Evolutionary conservation across 2,113 vertebrate genomes (phyloP), one percentile per base, ranked within the genome.

Genomic region (Toxotes chatareus): DNA sequence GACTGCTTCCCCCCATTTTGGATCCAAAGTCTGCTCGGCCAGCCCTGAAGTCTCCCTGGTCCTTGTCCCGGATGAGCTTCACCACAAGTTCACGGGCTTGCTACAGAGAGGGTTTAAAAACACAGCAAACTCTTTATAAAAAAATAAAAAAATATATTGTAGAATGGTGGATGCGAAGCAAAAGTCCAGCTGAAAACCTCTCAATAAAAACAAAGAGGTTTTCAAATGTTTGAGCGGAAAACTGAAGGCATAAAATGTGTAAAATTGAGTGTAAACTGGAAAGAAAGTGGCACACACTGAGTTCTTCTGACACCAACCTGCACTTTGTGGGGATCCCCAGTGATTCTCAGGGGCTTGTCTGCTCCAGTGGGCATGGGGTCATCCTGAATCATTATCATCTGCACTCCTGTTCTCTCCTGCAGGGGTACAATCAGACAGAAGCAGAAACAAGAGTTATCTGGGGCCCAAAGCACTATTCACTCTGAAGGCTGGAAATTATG

Each of bases 341-440:
- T 97, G 94, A 99, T 99, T 87, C 98, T 97, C 83, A 99, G 96
- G 79, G 98, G 98, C 93, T 99, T 99, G 93, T 99, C 98, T 65
- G 98, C 97, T 89, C 98, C 98, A 1, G 98, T 99, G 21, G 98
- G 98, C 93, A 99, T 93, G 0, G 98, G 98, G 80, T 98, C 98
- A 2, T 99, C 97, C 93, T 99, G 98, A 93, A 99, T 99, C 98
- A 99, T 99, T 53, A 99, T 97, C 98, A 99, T 99, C 92, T 99
- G 98, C 92, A 99, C 98, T 62, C 98, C 98, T 7, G 98, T 98
- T 92, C 97, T 96, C 93, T 99, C 98, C 98, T 99, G 94, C 66
- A 86, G 82, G 17, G 46, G 36, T 9, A 63, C 31, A 84, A 81
- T 53, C 61, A 83, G 13, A 88, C 49, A 27, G 17, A 16, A 17